Percentiles rank a stretch among this genome's conserved stretches.
Evolutionary conservation across 2,888 invertebrate species (phyloP).

Genomic region (Xylocampa areola): DNA sequence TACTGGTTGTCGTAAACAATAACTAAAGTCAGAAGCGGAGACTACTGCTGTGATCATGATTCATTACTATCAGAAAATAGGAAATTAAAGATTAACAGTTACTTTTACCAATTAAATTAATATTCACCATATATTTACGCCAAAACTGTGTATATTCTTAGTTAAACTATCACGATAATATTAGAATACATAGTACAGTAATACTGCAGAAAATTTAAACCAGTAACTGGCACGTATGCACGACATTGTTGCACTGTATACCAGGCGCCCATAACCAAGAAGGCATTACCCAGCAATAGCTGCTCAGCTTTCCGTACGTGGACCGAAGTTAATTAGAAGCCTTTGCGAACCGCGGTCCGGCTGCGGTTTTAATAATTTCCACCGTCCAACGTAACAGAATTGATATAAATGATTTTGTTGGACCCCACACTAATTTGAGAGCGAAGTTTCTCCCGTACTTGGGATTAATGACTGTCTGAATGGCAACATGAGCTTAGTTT

Average conservation of each 20-base stretch:
- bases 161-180: too few species aligned
- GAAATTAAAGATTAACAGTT: too few species aligned
- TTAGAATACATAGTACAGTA: background rate
- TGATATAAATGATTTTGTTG: conserved; percentile 79
- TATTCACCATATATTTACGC: too few species aligned
- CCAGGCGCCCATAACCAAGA: conserved; percentile 67
- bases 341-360: conserved; percentile 69
- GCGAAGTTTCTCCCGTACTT: conserved; percentile 56
- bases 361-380: conserved; percentile 84
- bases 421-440: conserved; percentile 67
- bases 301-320: conserved; percentile 70
- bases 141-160: too few species aligned
- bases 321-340: conserved; percentile 84
- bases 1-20: too few species aligned
- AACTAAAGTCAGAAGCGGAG: too few species aligned
- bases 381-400: conserved; percentile 74
- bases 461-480: conserved; percentile 65
- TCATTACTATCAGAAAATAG: too few species aligned
- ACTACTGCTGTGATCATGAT: too few species aligned
- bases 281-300: conserved; percentile 76
- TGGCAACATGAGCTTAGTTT: conserved; percentile 56
- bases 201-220: conserved; percentile 5
- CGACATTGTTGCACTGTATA: conserved; percentile 48
- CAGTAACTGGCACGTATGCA: conserved; percentile 41
- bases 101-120: too few species aligned